phyloP scores from a whole-genome alignment of 1,140 invertebrate species.

The Coelopa frigida region DNA sequence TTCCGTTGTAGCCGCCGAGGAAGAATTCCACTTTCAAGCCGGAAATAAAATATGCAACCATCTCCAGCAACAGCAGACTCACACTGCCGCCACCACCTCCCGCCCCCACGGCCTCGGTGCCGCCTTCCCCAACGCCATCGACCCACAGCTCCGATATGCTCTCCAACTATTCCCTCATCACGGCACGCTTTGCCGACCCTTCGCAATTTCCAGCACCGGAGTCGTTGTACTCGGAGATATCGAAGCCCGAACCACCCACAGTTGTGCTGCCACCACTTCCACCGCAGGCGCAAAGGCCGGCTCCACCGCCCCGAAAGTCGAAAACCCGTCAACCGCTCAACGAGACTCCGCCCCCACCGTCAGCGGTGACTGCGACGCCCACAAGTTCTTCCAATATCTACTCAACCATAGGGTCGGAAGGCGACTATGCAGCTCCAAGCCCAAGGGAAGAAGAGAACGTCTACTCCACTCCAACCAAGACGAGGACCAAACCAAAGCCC shows the following conservation, averaged over 20 bases:
- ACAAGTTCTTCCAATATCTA: neutral
- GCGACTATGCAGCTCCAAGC: neutral
- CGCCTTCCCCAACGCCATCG: conserved; percentile 20
- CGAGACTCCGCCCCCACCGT: conserved; percentile 29
- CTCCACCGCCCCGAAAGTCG: neutral
- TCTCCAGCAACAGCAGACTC: conserved; percentile 25
- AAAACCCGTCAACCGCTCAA: neutral
- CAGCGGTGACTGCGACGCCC: conserved; percentile 19
- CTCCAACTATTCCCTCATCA: conserved; percentile 27
- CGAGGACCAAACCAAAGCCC: neutral
- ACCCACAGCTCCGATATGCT: conserved; percentile 2
- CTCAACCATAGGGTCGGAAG: conserved; percentile 2
- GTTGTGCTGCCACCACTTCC: neutral
- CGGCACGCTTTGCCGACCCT: conserved; percentile 28
- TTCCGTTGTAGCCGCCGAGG: neutral
- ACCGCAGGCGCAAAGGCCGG: neutral
- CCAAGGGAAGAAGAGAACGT: neutral
- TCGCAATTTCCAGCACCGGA: conserved; percentile 8
- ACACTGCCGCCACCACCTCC: conserved; percentile 24
- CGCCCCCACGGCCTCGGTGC: neutral
- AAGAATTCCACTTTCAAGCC: conserved; percentile 3
- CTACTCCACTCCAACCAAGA: neutral
- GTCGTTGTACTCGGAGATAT: neutral
- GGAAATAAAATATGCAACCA: conserved; percentile 29
- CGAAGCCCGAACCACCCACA: neutral